Conservation (phyloP, 2,888 invertebrate genomes). For the Rhaphigaster nebulosa region DNA sequence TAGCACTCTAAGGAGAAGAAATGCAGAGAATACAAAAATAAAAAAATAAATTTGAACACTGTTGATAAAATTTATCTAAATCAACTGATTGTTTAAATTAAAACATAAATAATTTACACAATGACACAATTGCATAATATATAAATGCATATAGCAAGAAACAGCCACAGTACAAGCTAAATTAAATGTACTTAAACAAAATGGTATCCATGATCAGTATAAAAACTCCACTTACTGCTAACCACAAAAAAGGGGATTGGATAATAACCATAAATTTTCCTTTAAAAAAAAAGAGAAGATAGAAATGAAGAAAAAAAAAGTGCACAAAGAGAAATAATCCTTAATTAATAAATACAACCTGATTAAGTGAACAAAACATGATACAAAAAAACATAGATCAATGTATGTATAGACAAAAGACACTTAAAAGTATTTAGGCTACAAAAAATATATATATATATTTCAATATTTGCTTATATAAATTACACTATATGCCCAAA, state of each 20-base stretch:
- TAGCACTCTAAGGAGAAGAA: not conserved
- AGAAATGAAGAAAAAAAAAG: not conserved
- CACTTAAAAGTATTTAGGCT: conserved; percentile 59
- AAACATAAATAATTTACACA: not conserved
- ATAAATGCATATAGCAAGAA: not conserved
- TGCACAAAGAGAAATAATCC: not conserved
- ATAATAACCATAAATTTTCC: not conserved
- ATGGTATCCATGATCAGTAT: conserved; percentile 17
- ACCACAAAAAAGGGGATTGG: not conserved
- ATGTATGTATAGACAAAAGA: conserved; percentile 55
- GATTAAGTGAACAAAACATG: not conserved
- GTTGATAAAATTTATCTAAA: not conserved
- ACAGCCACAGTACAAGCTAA: conserved; percentile 10
- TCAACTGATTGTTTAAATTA: not conserved
- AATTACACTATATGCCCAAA: conserved; percentile 62
- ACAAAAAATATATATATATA: conserved; percentile 58
- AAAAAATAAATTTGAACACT: not conserved
- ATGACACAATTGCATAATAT: not conserved
- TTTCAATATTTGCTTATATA: conserved; percentile 61
- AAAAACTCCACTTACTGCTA: conserved; percentile 13
- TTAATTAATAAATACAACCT: conserved; percentile 27
- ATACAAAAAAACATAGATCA: conserved; percentile 2
- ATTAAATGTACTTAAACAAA: not conserved
- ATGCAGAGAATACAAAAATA: not conserved
- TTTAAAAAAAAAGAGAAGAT: not conserved